Evolutionary conservation across 23 tunicate species (phyloP).

Genomic region (Trididemnum nubilum): DNA sequence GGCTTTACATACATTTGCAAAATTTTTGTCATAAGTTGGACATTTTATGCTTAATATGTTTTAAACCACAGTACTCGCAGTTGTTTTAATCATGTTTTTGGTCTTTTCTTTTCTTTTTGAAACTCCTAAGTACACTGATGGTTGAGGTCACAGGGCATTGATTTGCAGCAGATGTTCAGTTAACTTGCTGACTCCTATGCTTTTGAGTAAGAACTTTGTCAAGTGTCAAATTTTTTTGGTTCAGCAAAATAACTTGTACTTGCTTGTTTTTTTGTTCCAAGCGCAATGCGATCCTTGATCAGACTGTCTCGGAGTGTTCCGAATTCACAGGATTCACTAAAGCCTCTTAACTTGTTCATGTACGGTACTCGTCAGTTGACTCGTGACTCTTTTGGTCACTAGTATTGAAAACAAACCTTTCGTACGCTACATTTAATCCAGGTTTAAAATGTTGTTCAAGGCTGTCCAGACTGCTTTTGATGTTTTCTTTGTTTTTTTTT

Average conservation of each 20-base stretch:
- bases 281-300: conserved; percentile 1
- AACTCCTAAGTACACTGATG: too few species aligned
- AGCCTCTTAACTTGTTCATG: conserved; percentile 4
- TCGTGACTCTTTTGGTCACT: not conserved
- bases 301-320: not conserved
- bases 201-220: not conserved
- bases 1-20: conserved; percentile 7
- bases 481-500: too few species aligned
- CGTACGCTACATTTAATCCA: not conserved
- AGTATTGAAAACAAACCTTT: conserved; percentile 6
- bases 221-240: conserved; percentile 13
- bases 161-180: not conserved
- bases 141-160: not conserved
- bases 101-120: too few species aligned
- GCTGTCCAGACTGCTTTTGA: too few species aligned
- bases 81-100: not conserved
- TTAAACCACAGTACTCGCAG: conserved; percentile 17
- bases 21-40: not conserved
- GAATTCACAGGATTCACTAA: conserved; percentile 1
- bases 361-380: not conserved
- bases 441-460: not conserved
- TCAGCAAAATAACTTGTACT: conserved; percentile 2
- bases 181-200: not conserved
- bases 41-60: not conserved
- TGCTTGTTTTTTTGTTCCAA: conserved; percentile 10